Evolutionary conservation across 2,888 invertebrate genomes (phyloP), one percentile per base, ranked within the genome.

Genomic region (Drosophila longiperda): DNA sequence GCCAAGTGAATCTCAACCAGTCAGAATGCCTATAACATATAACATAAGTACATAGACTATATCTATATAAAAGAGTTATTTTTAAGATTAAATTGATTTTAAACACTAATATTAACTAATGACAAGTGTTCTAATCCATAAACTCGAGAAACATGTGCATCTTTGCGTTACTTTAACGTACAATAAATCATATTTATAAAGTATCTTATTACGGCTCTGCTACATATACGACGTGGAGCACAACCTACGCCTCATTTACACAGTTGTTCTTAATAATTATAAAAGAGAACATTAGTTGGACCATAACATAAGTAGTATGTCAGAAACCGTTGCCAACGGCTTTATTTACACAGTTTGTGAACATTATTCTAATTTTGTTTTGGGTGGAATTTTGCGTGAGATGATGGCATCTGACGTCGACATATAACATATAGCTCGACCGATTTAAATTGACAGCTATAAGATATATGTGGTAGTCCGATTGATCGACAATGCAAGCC

Each of bases 281-380:
- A 38, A 50, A 20, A 50, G 59, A 15, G 26, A 36, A 68, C 50
- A 36, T 58, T 54, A 23, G 17, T 52, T 58, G 36, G 11, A 32
- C 52, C 50, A 15, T 23, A 45, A 8, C 45, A 45, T 45, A 45
- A 45, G 15, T 7, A 49, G 49, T 68, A 55, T 62, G 69, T 69
- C 65, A 60, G 64, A 73, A 73, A 73, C 65, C 62, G 65, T 69
- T 77, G 77, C 69, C 73, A 77, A 63, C 63, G 66, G 45, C 36
- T 66, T 70, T 83, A 83, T 83, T 83, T 83, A 80, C 83, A 83
- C 73, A 75, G 75, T 58, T 77, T 50, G 54, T 62, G 54, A 40
- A 49, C 40, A 50, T 57, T 77, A 76, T 45, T 61, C 78, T 78
- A 77, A 60, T 60, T 75, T 77, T 77, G 55, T 60, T 63, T 55